Conservation (phyloP, 2,888 invertebrate species). For the Periphyllus acericola region DNA sequence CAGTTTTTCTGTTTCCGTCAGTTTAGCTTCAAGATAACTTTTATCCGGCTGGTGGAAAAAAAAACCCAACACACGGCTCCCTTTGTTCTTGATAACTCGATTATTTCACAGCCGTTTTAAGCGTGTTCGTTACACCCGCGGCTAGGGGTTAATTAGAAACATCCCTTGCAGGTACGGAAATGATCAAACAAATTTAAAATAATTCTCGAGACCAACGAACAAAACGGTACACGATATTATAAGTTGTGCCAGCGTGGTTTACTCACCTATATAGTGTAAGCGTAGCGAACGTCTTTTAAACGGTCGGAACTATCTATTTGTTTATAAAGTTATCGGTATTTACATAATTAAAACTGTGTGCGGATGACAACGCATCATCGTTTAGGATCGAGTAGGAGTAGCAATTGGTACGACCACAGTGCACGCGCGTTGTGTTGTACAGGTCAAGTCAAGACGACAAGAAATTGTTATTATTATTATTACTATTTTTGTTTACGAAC, state of each 20-base stretch:
- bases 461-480: too few relatives aligned
- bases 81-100: neutral
- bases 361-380: too few relatives aligned
- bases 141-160: conserved; percentile 20
- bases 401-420: too few relatives aligned
- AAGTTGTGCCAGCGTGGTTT: neutral
- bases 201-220: neutral
- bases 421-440: too few relatives aligned
- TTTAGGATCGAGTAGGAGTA: too few relatives aligned
- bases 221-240: neutral
- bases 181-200: conserved; percentile 20
- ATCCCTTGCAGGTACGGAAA: neutral
- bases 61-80: neutral
- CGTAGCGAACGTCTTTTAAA: neutral
- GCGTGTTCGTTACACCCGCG: neutral
- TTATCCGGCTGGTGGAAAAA: neutral
- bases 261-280: neutral
- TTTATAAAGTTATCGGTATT: too few relatives aligned
- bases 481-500: too few relatives aligned
- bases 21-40: neutral
- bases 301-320: too few relatives aligned
- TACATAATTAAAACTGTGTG: too few relatives aligned
- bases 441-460: too few relatives aligned
- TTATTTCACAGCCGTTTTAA: conserved; percentile 1
- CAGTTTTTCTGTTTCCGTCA: conserved; percentile 25